Evolutionary conservation across 2,888 invertebrate species (phyloP).

Genomic region (Ditylenchus weischeri): DNA sequence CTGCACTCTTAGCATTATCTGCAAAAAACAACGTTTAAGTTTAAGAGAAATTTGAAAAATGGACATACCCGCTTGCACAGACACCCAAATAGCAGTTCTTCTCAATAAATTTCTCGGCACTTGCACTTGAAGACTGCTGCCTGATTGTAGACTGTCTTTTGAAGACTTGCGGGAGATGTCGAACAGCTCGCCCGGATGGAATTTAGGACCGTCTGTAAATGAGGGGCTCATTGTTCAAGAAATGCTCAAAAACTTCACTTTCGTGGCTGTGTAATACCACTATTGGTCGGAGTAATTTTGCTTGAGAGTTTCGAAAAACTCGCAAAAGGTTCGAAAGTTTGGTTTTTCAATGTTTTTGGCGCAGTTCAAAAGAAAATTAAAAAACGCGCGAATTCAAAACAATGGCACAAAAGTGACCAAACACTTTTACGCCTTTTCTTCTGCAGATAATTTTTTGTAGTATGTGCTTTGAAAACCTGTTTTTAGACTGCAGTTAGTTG

Average conservation of each 20-base stretch:
- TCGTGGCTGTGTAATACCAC: too few species aligned
- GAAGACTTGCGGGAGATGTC: constrained; percentile 28
- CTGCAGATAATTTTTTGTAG: neutral
- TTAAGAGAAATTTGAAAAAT: neutral
- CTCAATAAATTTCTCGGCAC: constrained; percentile 48
- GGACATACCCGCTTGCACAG: constrained; percentile 22
- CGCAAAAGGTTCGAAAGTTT: too few species aligned
- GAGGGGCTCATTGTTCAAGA: too few species aligned
- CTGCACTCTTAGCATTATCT: constrained; percentile 19
- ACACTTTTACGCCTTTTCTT: neutral
- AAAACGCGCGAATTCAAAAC: too few species aligned
- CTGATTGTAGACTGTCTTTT: neutral
- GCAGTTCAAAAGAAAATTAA: too few species aligned
- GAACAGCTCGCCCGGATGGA: constrained; percentile 25
- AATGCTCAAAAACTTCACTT: too few species aligned
- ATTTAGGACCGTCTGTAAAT: constrained; percentile 30
- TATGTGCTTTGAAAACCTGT: neutral
- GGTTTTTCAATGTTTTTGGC: too few species aligned
- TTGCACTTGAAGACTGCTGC: constrained; percentile 29
- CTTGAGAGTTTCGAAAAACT: too few species aligned
- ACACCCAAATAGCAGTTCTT: constrained; percentile 41
- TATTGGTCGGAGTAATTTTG: too few species aligned
- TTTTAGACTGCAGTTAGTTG: too few species aligned
- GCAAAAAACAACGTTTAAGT: neutral
- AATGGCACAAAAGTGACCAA: too few species aligned